Base-by-base conservation (phyloP, 2,888 invertebrate species). In the Mesoligia furuncula region DNA sequence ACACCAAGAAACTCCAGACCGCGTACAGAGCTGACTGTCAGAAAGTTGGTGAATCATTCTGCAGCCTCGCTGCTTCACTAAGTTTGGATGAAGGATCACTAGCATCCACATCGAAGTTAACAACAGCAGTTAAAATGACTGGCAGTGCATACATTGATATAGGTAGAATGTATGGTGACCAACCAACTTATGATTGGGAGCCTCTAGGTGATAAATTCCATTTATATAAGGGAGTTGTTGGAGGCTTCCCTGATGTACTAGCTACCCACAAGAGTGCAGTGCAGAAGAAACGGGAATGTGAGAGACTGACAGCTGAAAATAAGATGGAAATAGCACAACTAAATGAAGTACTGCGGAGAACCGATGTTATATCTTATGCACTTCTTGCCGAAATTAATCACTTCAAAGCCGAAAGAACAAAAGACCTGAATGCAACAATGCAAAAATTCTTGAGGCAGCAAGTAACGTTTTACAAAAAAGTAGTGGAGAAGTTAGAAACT, bases 351-450 rank as follows among this genome's bases (percentile, higher is more conserved):
- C 97, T 98, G 83, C 97, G 98, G 87, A 97, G 99, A 89, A 98
- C 99, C 1, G 99, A 99, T 94, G 98, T 99, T 27, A 98, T 99
- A 91, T 99, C 99, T 0, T 99, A 99, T 93, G 98, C 99, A 3
- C 97, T 99, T 81, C 97, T 99, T 93, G 99, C 99, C 75, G 99
- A 99, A 97, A 98, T 99, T 89, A 98, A 98, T 89, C 99, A 99
- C 94, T 99, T 99, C 93, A 99, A 99, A 93, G 95, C 97, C 45
- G 99, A 99, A 92, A 97, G 99, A 86, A 98, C 98, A 67, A 97
- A 97, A 62, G 99, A 99, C 95, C 97, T 99, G 88, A 98, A 98
- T 91, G 97, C 97, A 75, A 98, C 99, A 70, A 98, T 99, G 97
- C 98, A 98, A 92, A 97, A 97, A 82, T 99, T 99, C 93, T 97